Base-by-base conservation (phyloP, 1,140 invertebrate genomes). In the Dreissena polymorpha region DNA sequence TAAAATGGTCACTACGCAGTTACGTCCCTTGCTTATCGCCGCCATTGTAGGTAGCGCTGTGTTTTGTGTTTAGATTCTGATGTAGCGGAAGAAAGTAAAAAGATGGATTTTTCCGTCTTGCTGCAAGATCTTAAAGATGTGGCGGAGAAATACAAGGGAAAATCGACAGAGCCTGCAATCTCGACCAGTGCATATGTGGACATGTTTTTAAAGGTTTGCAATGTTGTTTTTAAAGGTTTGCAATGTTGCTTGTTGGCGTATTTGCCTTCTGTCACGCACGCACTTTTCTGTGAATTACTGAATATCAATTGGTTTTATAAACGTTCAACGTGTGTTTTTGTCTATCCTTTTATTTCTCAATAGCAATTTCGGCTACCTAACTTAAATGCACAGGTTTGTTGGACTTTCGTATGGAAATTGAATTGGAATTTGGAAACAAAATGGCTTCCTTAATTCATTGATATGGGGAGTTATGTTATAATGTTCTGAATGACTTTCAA, bases 81-180 rank as follows among this genome's bases (percentile, higher is more conserved):
- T 83, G 65, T 70, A 83, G 65, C 51, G 0, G 39, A 57, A 57
- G 0, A 53, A 76, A 76, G 55, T 39, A 63, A 60, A 25, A 69
- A 69, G 13, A 83, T 83, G 81, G 81, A 83, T 76, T 83, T 83
- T 69, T 83, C 81, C 63, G 81, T 77, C 21, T 60, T 83, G 18
- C 72, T 83, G 18, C 49, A 64, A 69, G 81, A 83, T 76, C 76
- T 83, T 72, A 64, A 73, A 77, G 81, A 76, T 76, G 81, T 83
- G 39, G 81, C 81, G 12, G 81, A 83, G 55, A 83, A 83, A 83
- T 83, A 83, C 25, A 51, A 83, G 70, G 81, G 81, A 18, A 76
- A 83, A 55, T 64, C 21, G n/a, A 49, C 72, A 13, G 81, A 83
- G 14, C 81, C 73, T 16, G 55, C 74, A 64, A 73, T 83, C 29